Conservation (phyloP, 1,140 invertebrate genomes). For the Neoseiulus cucumeris region DNA sequence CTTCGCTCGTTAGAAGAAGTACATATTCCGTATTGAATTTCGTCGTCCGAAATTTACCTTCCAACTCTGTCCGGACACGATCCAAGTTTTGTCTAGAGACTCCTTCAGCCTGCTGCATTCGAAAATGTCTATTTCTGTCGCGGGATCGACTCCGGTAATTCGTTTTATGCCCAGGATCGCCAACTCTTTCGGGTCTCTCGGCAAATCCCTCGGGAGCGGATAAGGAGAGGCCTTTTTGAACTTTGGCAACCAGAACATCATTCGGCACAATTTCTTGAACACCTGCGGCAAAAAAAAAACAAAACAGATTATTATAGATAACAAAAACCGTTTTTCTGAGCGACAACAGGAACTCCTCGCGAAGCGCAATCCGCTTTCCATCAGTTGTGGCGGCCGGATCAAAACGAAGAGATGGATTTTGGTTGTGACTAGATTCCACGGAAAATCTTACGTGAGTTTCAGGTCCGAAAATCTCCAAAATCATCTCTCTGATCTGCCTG, state of each 20-base stretch:
- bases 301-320: no score
- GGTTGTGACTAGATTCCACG: no score
- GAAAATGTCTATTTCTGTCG: conserved; percentile 37
- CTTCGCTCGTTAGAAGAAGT: no score
- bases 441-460: conserved; percentile 38
- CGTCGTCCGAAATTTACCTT: neutral
- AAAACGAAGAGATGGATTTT: no score
- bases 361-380: no score
- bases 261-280: conserved; percentile 50
- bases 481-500: conserved; percentile 54
- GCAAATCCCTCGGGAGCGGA: conserved; percentile 50
- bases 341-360: no score
- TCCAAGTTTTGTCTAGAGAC: conserved; percentile 73
- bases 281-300: conserved; percentile 13
- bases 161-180: conserved; percentile 62
- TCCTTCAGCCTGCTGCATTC: conserved; percentile 38
- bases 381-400: no score
- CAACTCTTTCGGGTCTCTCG: conserved; percentile 51
- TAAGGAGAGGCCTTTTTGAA: conserved; percentile 79
- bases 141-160: conserved; percentile 64
- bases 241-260: conserved; percentile 98
- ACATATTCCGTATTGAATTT: no score
- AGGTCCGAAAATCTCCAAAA: conserved; percentile 62
- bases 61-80: conserved; percentile 66
- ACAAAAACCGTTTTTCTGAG: no score